A percentile compares a stretch with the other conserved stretches of the same genome.
phyloP scores from a whole-genome alignment of 2,888 invertebrate genomes.

The Fragum sueziense region DNA sequence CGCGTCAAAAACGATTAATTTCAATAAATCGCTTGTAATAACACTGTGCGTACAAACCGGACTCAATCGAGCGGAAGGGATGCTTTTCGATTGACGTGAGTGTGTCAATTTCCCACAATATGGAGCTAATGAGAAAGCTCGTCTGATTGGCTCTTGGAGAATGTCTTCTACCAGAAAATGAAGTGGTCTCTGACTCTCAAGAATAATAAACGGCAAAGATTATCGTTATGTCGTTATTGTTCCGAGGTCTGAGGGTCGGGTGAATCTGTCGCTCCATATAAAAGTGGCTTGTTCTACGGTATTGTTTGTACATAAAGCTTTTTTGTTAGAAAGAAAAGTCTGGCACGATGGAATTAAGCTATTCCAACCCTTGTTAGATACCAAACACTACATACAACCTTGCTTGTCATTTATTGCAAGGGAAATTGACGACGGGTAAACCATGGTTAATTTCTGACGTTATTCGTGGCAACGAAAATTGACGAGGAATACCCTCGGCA shows the following conservation, averaged over 20 bases:
- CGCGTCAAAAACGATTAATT: constrained; percentile 60
- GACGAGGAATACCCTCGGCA: no score
- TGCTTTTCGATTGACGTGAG: constrained; percentile 10
- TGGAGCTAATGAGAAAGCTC: constrained; percentile 32
- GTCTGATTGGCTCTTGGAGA: constrained; percentile 28
- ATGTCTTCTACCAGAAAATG: constrained; percentile 36
- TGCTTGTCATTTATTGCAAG: no score
- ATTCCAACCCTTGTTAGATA: no score
- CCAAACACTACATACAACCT: no score
- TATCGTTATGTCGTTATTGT: constrained; percentile 23
- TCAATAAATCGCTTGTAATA: constrained; percentile 62
- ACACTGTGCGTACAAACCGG: constrained; percentile 33
- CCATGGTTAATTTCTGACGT: no score
- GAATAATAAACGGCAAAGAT: constrained; percentile 18
- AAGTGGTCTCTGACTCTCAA: constrained; percentile 12
- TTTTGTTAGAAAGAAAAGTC: no score
- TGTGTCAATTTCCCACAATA: constrained; percentile 19
- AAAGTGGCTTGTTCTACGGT: no score
- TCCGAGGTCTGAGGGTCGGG: constrained; percentile 8
- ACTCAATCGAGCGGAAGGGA: constrained; percentile 28
- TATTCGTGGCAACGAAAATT: no score
- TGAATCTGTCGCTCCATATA: no score
- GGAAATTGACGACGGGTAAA: no score
- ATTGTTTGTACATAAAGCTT: no score
- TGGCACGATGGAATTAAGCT: no score